Evolutionary conservation across 2,888 invertebrate species (phyloP).

Genomic region (Idaea aversata): DNA sequence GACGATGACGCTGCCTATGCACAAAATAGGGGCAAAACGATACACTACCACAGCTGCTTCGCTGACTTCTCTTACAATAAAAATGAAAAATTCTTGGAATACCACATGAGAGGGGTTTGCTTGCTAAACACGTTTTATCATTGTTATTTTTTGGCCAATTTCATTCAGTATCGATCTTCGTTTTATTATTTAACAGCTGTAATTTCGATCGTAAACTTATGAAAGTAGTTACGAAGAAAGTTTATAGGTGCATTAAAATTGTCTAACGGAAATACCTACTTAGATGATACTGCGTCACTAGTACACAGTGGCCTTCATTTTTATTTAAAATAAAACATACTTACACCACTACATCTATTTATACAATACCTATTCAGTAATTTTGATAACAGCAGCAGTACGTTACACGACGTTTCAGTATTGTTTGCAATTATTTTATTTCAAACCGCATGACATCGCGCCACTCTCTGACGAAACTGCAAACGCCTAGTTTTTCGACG

Average conservation of each 20-base stretch:
- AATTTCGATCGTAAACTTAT: background rate
- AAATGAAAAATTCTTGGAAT: background rate
- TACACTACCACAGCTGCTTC: constrained; percentile 9
- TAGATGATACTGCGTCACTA: background rate
- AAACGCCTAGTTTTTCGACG: background rate
- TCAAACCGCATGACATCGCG: background rate
- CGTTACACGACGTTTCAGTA: background rate
- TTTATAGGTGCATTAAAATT: background rate
- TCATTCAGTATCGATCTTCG: background rate
- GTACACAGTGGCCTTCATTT: background rate
- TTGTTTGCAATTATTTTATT: constrained; percentile 1
- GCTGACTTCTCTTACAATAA: constrained; percentile 4
- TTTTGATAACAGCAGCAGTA: background rate
- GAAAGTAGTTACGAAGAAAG: background rate
- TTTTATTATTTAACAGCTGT: background rate
- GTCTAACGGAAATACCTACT: background rate
- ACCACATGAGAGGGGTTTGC: background rate
- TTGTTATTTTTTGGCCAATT: background rate
- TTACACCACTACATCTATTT: background rate
- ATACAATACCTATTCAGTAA: background rate
- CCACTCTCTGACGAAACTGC: background rate
- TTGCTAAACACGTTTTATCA: background rate
- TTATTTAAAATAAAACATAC: background rate
- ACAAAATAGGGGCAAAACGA: constrained; percentile 33
- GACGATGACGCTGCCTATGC: constrained; percentile 44